Conservation (phyloP, 2,888 invertebrate species). For the Tetranychus truncatus region DNA sequence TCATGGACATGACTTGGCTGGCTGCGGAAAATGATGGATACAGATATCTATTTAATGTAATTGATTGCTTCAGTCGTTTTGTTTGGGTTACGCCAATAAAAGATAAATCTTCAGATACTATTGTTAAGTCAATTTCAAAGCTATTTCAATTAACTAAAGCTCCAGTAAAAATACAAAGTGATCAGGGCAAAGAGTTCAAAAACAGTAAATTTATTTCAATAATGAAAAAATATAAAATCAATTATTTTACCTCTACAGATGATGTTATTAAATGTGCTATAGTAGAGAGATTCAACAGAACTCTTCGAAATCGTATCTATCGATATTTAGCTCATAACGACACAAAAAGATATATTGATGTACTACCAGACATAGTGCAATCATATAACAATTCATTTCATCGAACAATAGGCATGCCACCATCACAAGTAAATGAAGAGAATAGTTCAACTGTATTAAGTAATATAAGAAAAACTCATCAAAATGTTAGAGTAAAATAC, state of each 20-base stretch:
- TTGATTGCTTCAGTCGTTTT: slow-evolving; percentile 28
- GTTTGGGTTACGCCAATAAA: slow-evolving; percentile 27
- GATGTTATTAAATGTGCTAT: slow-evolving; percentile 25
- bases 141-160: no score
- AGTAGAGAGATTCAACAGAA: not conserved
- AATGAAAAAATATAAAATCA: slow-evolving; percentile 11
- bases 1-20: slow-evolving; percentile 23
- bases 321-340: slow-evolving; percentile 26
- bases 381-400: slow-evolving; percentile 14
- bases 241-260: slow-evolving; percentile 27
- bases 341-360: slow-evolving; percentile 23
- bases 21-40: slow-evolving; percentile 24
- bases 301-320: slow-evolving; percentile 28
- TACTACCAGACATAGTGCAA: slow-evolving; percentile 3
- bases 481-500: no score
- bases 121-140: no score
- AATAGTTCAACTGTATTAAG: no score
- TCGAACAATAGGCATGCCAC: slow-evolving; percentile 7
- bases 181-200: no score
- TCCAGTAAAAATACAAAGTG: no score
- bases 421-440: no score
- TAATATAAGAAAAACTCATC: no score
- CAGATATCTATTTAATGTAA: slow-evolving; percentile 26
- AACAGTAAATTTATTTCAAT: slow-evolving; percentile 16
- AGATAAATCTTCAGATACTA: slow-evolving; percentile 24